Base-by-base conservation (phyloP, 2,113 vertebrate species). In the Tauraco erythrolophus region DNA sequence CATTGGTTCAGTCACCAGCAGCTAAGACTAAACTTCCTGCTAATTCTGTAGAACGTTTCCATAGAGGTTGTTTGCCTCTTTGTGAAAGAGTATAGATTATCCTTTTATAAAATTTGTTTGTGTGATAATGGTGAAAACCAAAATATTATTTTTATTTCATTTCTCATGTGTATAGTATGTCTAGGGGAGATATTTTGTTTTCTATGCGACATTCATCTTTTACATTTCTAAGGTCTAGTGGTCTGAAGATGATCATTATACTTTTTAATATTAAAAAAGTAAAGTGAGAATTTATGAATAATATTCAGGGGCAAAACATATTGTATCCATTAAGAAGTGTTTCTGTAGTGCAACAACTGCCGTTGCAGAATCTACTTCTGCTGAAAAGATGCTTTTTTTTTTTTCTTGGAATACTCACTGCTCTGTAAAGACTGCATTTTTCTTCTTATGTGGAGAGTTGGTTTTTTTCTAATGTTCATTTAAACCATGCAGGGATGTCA, bases 41-140 rank as follows among this genome's bases (percentile, higher is more conserved):
- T 93, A 78, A 54, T 74, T 22, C n/a, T 62, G 7, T 65, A 50
- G 5, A 4, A 41, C 0, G 4, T 70, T 89, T 64, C 15, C 7
- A 14, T 37, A 37, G 15, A 43, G 15, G 7, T 58, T 62, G 2
- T 51, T 84, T 46, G 3, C 5, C 2, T 91, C 17, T 56, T 24
- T 82, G 10, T 46, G 13, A 54, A 82, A 69, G 2, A 58, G 1
- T 6, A 7, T 45, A 54, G 37, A 12, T 48, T 70, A 54, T 19
- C 21, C 5, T 84, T 78, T 70, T 28, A 66, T 13, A 56, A 87
- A 81, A 27, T 12, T 21, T 53, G 2, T 53, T 80, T 45, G 2
- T 77, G 11, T 66, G 23, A 35, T 66, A 70, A 62, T 9, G 14
- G 15, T 9, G n/a, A 4, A 81, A 86, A 65, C 0, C 0, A 51